phyloP scores from a whole-genome alignment of 1,140 invertebrate species.

The Cydia pomonella region DNA sequence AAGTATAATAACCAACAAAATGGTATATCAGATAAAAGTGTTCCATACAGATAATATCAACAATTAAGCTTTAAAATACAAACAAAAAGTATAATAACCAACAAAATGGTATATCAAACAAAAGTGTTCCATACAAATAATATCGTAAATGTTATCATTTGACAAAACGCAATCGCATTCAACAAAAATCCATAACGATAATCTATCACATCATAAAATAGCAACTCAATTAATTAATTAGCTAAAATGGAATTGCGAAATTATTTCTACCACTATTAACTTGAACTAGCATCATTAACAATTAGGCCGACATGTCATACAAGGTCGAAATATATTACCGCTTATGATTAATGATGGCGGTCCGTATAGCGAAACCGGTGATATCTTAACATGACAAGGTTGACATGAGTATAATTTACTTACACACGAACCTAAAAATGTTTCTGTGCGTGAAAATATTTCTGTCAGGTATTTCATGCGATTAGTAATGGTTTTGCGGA shows the following conservation, averaged over 20 bases:
- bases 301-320: conserved; percentile 25
- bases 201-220: not conserved
- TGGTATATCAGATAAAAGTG: too few species aligned
- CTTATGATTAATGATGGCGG: conserved; percentile 23
- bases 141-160: too few species aligned
- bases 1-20: too few species aligned
- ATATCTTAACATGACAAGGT: conserved; percentile 8
- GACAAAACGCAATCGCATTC: not conserved
- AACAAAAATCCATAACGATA: not conserved
- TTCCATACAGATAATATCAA: too few species aligned
- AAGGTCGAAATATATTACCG: conserved; percentile 21
- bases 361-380: not conserved
- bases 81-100: too few species aligned
- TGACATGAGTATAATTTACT: not conserved
- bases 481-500: too few species aligned
- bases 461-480: not conserved
- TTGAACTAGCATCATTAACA: conserved; percentile 29
- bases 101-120: too few species aligned
- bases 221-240: not conserved
- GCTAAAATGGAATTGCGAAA: not conserved
- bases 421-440: not conserved
- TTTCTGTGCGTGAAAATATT: not conserved
- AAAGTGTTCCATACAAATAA: too few species aligned
- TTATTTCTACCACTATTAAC: conserved; percentile 4
- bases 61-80: too few species aligned